Evolutionary conservation across 2,888 invertebrate species (phyloP), one percentile per base, ranked within the genome.

Genomic region (Melolontha melolontha): DNA sequence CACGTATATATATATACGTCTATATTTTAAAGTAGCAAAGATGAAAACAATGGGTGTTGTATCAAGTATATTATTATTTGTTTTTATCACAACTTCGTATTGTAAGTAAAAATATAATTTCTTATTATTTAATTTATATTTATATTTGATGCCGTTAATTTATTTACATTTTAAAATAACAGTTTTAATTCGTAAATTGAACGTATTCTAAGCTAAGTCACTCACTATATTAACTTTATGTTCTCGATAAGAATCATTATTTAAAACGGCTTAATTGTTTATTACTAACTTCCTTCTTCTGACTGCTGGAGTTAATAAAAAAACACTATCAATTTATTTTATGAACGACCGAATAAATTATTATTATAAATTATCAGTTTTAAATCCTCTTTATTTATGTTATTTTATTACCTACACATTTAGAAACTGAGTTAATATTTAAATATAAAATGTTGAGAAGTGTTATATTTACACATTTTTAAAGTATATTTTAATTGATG

Each of bases 11-110:
- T 42, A 41, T 41, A 29, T 10, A 54, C 65, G 27, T 34, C 42
- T 42, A 16, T 44, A 34, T 51, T 22, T n/a, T 41, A 50, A 17
- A 49, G 66, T 66, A 62, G 63, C 64, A 63, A 52, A 41, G 50
- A 73, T 75, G 75, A 75, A 74, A 73, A 73, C 75, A 73, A 75
- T 76, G 68, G 76, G 75, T 74, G 71, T 72, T 55, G 67, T 75
- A 71, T 72, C 72, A 40, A 70, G 70, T 66, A 68, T 75, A 66
- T 49, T 73, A 66, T 69, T 74, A 70, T 67, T 74, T 52, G 55
- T 74, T 51, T 70, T 70, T 62, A 52, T 70, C 64, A 66, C 72
- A n/a, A 69, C 70, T 22, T 67, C 73, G 12, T 68, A 71, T 66
- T 72, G 75, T 75, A 72, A 70, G 74, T 75, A 64, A 42, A 10